Evolutionary conservation across 2,113 vertebrate species (phyloP), one percentile per base, ranked within the genome.

Genomic region (Burhinus oedicnemus): DNA sequence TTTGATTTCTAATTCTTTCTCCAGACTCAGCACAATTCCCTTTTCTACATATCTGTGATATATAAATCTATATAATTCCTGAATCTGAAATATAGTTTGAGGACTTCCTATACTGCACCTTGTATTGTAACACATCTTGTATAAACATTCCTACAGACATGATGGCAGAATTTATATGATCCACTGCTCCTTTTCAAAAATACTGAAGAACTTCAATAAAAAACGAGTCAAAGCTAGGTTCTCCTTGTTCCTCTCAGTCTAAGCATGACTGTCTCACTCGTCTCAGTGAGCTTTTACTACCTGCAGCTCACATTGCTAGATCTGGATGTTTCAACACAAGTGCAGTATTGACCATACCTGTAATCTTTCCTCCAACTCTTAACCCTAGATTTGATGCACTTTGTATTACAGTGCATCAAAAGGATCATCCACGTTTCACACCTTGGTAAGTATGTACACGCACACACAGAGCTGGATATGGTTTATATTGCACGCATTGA

Each of bases 401-500:
- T 77, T 52, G 7, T 38, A 30, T 55, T 68, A 40, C 32, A 68
- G 12, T 8, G 1, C 44, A 68, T 23, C 25, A 77, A 68, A 92
- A 66, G 2, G 5, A 55, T 49, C 60, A 74, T 3, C 30, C 51
- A 42, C 38, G 54, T 26, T 32, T 77, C 69, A 58, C 36, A 58
- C 16, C 6, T 44, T 36, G n/a, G 17, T 45, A 89, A 26, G 8
- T 4, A 34, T 6, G 11, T 21, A 32, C 15, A 58, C 9, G 29
- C 15, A 58, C 9, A 76, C 19, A 32, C 16, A 7, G 8, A 38
- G 7, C 1, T n/a, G 29, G 4, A 40, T 58, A n/a, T 1, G 7
- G 11, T 60, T 83, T 66, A 25, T 10, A 21, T 11, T 38, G 3
- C 0, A 1, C 34, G 21, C 14, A n/a, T 10, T 32, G 15, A 81